These are phyloP conservation scores for Oreotragus oreotragus DNA, from an alignment of 2,113 vertebrate genomes.

Conservation along the genomic window DNA sequence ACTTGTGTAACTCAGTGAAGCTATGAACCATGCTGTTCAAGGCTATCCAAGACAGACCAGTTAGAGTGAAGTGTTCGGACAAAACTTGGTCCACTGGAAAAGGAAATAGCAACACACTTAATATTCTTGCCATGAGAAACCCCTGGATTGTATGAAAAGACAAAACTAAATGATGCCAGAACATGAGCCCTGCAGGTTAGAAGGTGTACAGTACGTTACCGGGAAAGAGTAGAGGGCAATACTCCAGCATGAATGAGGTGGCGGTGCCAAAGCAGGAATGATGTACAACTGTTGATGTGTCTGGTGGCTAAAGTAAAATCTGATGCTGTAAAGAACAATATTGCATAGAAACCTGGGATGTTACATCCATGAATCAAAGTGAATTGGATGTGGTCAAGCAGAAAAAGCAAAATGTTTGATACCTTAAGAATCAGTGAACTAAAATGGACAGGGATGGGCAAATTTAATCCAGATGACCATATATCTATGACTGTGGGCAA, in stretches of 20 bases:
- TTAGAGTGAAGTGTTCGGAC: not conserved
- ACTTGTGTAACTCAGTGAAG: not conserved
- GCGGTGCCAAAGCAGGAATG: not conserved
- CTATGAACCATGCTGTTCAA: not conserved
- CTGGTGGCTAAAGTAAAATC: not conserved
- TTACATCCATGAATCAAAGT: not conserved
- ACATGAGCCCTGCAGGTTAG: not conserved
- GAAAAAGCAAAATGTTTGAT: not conserved
- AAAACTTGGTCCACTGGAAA: not conserved
- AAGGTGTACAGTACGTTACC: not conserved
- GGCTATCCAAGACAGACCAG: not conserved
- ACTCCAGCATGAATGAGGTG: not conserved
- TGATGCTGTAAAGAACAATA: not conserved
- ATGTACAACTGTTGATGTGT: not conserved
- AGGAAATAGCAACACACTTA: not conserved
- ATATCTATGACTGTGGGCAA: not conserved
- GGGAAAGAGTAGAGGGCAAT: not conserved
- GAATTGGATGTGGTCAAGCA: not conserved
- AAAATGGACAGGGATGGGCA: not conserved
- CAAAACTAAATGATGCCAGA: not conserved
- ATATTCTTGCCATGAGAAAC: not conserved
- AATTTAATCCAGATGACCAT: not conserved
- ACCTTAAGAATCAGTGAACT: not conserved
- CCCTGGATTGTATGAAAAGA: not conserved
- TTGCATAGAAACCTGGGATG: not conserved